These are phyloP conservation scores for Psilopogon haemacephalus DNA, from an alignment of 2,113 vertebrate genomes.

Conservation along the genomic window DNA sequence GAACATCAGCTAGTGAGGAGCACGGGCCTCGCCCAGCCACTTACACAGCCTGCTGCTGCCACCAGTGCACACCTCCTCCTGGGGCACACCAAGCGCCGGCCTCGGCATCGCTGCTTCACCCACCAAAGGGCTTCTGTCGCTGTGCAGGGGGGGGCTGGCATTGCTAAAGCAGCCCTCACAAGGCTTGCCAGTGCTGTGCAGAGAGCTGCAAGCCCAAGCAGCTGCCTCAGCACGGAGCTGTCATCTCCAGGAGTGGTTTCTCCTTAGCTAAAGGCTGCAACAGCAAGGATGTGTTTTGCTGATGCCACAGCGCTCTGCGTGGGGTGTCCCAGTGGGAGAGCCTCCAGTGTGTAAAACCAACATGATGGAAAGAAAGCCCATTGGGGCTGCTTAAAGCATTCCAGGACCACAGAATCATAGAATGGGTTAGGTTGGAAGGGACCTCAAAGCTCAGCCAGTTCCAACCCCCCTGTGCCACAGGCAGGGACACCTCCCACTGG, in stretches of 20 bases:
- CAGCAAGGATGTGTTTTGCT: background rate
- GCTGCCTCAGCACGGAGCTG: background rate
- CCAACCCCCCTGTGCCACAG: no score
- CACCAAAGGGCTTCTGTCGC: background rate
- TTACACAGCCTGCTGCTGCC: background rate
- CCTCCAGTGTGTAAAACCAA: background rate
- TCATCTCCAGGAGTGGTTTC: background rate
- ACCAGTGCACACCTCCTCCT: background rate
- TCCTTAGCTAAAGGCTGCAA: background rate
- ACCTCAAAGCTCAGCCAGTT: no score
- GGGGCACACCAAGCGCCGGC: background rate
- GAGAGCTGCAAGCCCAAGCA: background rate
- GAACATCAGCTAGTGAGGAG: conserved; percentile 69
- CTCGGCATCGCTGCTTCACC: background rate
- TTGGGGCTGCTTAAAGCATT: background rate
- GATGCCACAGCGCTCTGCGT: background rate
- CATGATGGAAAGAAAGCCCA: background rate
- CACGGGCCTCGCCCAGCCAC: background rate
- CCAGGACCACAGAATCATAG: no score
- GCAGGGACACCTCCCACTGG: no score
- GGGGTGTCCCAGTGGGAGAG: background rate
- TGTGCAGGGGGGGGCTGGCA: background rate
- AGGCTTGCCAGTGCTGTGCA: no score
- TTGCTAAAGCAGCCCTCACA: background rate
- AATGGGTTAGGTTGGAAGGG: no score